Evolutionary conservation across 23 tunicate species (phyloP).

Genomic region (Diplosoma virens): DNA sequence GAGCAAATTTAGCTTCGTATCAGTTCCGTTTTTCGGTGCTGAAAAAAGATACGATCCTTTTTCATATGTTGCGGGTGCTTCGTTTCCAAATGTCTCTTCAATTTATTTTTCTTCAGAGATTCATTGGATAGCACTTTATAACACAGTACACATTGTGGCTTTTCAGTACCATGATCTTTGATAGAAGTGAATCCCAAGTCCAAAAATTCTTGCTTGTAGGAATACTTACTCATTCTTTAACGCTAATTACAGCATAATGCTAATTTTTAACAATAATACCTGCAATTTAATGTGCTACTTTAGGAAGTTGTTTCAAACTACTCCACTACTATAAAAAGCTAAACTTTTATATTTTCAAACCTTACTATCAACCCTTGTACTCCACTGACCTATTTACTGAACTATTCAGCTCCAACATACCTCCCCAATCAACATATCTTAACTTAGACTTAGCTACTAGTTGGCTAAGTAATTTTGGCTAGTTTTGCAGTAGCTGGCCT

Average conservation of each 20-base stretch:
- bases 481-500: not conserved
- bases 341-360: too few relatives aligned
- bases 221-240: constrained; percentile 43
- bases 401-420: too few relatives aligned
- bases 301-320: too few relatives aligned
- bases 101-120: constrained; percentile 57
- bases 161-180: constrained; percentile 48
- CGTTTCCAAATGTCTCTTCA: constrained; percentile 42
- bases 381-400: too few relatives aligned
- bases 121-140: constrained; percentile 50
- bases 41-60: constrained; percentile 54
- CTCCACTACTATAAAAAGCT: too few relatives aligned
- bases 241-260: too few relatives aligned
- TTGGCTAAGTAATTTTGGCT: not conserved
- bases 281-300: too few relatives aligned
- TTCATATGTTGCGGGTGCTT: constrained; percentile 54
- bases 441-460: not conserved
- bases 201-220: too few relatives aligned
- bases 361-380: too few relatives aligned
- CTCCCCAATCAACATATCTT: not conserved
- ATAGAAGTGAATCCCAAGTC: constrained; percentile 58
- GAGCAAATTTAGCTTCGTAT: constrained; percentile 30
- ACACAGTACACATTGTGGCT: constrained; percentile 59
- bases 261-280: too few relatives aligned
- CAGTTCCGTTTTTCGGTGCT: constrained; percentile 52